These are phyloP conservation scores for Callyntrura sp. DNA, from an alignment of 2,888 invertebrate genomes.

Conservation along the genomic window DNA sequence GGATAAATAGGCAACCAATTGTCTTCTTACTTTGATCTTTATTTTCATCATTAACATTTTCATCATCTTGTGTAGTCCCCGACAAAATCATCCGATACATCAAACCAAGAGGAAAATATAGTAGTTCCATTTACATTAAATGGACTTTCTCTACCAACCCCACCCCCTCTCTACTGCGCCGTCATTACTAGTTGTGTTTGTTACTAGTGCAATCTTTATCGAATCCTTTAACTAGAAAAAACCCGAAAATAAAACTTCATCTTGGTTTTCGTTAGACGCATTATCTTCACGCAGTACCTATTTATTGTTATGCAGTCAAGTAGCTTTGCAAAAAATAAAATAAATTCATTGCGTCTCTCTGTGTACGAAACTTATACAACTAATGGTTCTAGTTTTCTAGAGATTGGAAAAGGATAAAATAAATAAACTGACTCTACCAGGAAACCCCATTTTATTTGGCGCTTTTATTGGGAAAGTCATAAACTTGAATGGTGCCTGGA, in stretches of 20 bases:
- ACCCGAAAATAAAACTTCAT: no score
- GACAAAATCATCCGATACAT: not conserved
- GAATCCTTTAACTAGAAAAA: conserved; percentile 14
- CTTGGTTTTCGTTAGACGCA: not conserved
- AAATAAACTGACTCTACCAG: not conserved
- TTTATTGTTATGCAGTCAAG: not conserved
- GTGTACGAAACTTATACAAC: not conserved
- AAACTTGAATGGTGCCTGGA: not conserved
- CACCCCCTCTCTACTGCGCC: no score
- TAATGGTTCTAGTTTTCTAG: not conserved
- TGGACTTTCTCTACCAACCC: not conserved
- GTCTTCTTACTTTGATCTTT: not conserved
- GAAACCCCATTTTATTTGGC: not conserved
- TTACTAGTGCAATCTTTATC: not conserved
- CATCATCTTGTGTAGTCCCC: not conserved
- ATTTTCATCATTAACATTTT: not conserved
- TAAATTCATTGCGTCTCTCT: not conserved
- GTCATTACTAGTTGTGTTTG: not conserved
- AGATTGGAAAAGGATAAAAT: not conserved
- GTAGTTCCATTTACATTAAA: conserved; percentile 31
- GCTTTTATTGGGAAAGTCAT: not conserved
- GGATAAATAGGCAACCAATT: conserved; percentile 34
- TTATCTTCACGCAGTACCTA: not conserved
- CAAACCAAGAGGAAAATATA: not conserved
- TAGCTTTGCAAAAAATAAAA: not conserved